Percentiles rank a stretch among this genome's conserved stretches.
phyloP scores from a whole-genome alignment of 2,797 vertebrate genomes.

The Lemur catta region DNA sequence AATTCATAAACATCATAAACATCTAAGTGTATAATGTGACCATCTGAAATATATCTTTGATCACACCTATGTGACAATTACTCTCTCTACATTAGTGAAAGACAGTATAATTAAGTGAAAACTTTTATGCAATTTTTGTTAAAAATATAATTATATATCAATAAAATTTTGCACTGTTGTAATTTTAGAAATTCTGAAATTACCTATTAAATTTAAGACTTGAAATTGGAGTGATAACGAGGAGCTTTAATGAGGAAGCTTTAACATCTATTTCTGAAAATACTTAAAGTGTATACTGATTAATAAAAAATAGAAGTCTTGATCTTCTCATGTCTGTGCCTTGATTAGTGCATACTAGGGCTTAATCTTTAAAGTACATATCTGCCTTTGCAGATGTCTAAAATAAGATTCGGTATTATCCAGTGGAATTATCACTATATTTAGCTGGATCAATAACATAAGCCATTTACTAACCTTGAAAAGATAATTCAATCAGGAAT shows the following conservation, averaged over 20 bases:
- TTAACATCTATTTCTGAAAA: neutral
- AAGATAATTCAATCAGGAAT: neutral
- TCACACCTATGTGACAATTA: neutral
- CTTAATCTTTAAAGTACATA: neutral
- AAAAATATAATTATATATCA: neutral
- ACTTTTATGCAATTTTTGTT: neutral
- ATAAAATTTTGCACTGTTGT: neutral
- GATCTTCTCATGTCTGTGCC: neutral
- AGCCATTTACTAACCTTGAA: neutral
- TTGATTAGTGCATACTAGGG: neutral
- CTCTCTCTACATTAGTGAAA: neutral
- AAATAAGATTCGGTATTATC: neutral
- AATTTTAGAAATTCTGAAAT: neutral
- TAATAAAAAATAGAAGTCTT: neutral
- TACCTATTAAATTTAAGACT: neutral
- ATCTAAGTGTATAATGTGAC: neutral
- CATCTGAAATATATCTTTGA: neutral
- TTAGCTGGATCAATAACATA: neutral
- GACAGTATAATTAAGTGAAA: neutral
- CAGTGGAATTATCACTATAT: neutral
- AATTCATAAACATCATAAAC: neutral
- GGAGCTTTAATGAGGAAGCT: neutral
- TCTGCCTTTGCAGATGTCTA: neutral
- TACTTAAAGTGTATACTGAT: neutral
- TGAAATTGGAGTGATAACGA: neutral